Percentiles rank a stretch among this genome's conserved stretches.
Evolutionary conservation across 2,888 invertebrate species (phyloP).

Genomic region (Thecocarcelia acutangulata): DNA sequence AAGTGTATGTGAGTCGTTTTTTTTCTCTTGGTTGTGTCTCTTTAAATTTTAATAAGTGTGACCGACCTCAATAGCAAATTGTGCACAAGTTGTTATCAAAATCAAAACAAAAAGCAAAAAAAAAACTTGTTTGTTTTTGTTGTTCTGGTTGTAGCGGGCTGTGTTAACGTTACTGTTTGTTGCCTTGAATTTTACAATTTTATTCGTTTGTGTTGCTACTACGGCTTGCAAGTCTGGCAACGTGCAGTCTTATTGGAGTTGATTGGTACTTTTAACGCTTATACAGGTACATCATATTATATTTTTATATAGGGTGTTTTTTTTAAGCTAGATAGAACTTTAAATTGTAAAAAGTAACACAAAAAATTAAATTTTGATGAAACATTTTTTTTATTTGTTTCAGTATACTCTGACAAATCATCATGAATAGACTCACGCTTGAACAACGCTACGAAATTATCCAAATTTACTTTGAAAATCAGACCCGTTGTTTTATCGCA

Average conservation of each 20-base stretch:
- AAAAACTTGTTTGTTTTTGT: conserved; percentile 8
- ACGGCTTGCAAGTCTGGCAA: conserved; percentile 1
- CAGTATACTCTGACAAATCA: too few species aligned
- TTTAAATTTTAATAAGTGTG: conserved; percentile 25
- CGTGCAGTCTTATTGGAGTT: neutral
- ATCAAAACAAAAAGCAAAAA: conserved; percentile 18
- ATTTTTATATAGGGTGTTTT: too few species aligned
- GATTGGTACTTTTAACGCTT: neutral
- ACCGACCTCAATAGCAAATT: conserved; percentile 57
- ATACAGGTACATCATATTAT: neutral
- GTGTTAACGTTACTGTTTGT: conserved; percentile 20
- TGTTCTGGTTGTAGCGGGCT: conserved; percentile 25
- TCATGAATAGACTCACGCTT: too few species aligned
- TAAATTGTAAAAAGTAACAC: too few species aligned
- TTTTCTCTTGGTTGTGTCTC: conserved; percentile 20
- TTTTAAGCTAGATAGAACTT: too few species aligned
- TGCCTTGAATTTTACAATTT: conserved; percentile 5
- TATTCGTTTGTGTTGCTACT: conserved; percentile 34
- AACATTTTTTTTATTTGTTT: too few species aligned
- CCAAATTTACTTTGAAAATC: too few species aligned
- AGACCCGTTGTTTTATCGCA: too few species aligned
- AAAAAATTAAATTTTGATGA: too few species aligned
- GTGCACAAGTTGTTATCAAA: conserved; percentile 29
- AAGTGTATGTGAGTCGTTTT: neutral
- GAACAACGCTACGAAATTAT: too few species aligned